These are phyloP conservation scores for Cataglyphis hispanica DNA, from an alignment of 1,140 invertebrate species.

Conservation along the genomic window DNA sequence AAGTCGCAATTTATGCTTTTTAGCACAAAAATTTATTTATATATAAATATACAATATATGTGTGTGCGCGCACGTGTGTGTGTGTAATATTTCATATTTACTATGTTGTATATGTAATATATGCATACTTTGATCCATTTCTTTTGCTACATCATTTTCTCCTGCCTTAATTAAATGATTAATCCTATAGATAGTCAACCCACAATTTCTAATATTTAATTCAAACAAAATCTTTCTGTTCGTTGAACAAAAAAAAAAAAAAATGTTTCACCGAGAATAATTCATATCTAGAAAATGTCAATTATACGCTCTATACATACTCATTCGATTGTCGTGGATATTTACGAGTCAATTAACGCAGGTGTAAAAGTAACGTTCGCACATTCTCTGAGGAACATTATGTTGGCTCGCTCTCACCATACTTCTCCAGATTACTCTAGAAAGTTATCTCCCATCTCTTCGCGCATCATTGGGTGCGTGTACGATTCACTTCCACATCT, in stretches of 20 bases:
- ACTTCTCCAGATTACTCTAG: conserved; percentile 14
- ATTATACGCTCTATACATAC: background rate
- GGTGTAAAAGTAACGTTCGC: conserved; percentile 19
- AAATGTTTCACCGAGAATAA: background rate
- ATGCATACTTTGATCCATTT: background rate
- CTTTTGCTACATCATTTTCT: background rate
- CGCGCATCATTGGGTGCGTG: conserved; percentile 4
- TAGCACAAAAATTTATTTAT: too few species aligned
- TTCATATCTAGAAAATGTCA: background rate
- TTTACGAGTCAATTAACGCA: conserved; percentile 13
- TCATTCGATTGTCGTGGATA: background rate
- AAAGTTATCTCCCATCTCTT: conserved; percentile 1
- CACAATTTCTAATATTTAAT: conserved; percentile 7
- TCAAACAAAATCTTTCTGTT: background rate
- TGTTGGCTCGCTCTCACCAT: background rate
- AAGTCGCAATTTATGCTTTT: too few species aligned
- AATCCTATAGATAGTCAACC: background rate
- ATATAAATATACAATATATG: background rate
- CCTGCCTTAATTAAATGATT: background rate
- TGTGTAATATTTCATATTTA: background rate
- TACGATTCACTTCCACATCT: conserved; percentile 28
- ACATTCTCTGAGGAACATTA: background rate
- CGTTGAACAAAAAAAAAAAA: too few species aligned
- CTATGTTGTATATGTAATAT: background rate
- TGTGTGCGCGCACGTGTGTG: too few species aligned